Base-by-base conservation (phyloP, 1,140 invertebrate species). In the Amyelois transitella region DNA sequence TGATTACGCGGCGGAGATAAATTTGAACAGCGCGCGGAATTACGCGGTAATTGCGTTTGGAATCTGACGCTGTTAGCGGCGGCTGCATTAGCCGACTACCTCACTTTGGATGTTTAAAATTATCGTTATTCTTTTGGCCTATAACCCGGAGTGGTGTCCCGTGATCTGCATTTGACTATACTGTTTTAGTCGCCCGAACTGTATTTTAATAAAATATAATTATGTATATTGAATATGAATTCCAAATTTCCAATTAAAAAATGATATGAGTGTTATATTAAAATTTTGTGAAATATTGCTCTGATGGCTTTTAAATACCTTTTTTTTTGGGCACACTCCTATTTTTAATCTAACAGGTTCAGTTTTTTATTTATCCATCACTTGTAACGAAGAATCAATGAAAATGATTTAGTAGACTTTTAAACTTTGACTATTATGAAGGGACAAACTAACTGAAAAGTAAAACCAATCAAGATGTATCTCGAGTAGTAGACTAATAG, bases 1-100 rank as follows among this genome's bases (percentile, higher is more conserved):
- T 21, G 47, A 55, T 69, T 66, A 66, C 21, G 52, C 55, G 38
- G 51, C 32, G 32, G 32, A 49, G 32, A 58, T 57, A 45, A 60
- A 71, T 66, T 69, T 62, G 64, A 60, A 65, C 63, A 64, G 58
- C 73, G 76, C 71, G 70, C 60, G 44, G 60, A 74, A 71, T 76
- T 76, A 66, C 64, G 43, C 59, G 43, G 47, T 78, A 76, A 78
- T 78, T 69, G 56, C 14, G 58, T 74, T 67, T 56, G 55, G 44
- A 53, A 69, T 70, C 63, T 64, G 67, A 66, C 57, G 62, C 60
- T 55, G 60, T 66, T 70, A 59, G 53, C 45, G 45, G 14, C 45
- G 50, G 56, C 51, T 51, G 52, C 50, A 18, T 50, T 52, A 55
- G 24, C 18, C 10, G 25, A 58, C 53, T 52, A 20, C 25, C 43